Base-by-base conservation (phyloP, 2,888 invertebrate genomes). In the Abrostola tripartita region DNA sequence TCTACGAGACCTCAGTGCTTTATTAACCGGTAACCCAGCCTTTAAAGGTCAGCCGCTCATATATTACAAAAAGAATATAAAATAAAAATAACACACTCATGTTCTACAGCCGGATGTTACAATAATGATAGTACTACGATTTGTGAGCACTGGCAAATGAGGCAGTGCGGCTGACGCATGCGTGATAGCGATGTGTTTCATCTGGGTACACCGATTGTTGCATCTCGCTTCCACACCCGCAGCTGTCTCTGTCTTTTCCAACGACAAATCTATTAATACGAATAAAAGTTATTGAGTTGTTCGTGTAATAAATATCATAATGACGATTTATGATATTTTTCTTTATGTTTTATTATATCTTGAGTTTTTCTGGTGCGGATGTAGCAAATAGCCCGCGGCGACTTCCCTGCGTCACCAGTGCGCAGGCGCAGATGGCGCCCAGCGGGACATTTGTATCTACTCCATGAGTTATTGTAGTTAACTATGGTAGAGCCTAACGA, bases 61-160 rank as follows among this genome's bases (percentile, higher is more conserved):
- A 24, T 24, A 24, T 4, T 24, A 24, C 24, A 24, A 24, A 24
- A 24, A 4, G 24, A 24, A 24, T 24, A 24, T 24, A 24, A 24
- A 24, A 24, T 24, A 1, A 1, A 24, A 24, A 24, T 24, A 2
- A 24, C 24, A 24, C 24, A 1, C 24, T 24, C 24, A 24, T 24
- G 4, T 24, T 24, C 24, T 24, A 24, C 24, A 24, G 24, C 24
- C 24, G 24, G 24, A 24, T 24, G 4, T 24, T 24, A 24, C 4
- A 24, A 24, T 24, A 24, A 24, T 24, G 24, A 24, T 24, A 24
- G 24, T 24, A n/a, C 6, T 14, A 42, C 42, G 12, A 52, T 55
- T 49, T 47, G 57, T 44, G 11, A 69, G 24, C 63, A 42, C 47
- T 11, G 9, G 50, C 54, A 40, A 38, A 58, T 11, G 38, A 68